These are phyloP conservation scores for Ginglymostoma cirratum DNA, from an alignment of 2,113 vertebrate species.

Conservation along the genomic window DNA sequence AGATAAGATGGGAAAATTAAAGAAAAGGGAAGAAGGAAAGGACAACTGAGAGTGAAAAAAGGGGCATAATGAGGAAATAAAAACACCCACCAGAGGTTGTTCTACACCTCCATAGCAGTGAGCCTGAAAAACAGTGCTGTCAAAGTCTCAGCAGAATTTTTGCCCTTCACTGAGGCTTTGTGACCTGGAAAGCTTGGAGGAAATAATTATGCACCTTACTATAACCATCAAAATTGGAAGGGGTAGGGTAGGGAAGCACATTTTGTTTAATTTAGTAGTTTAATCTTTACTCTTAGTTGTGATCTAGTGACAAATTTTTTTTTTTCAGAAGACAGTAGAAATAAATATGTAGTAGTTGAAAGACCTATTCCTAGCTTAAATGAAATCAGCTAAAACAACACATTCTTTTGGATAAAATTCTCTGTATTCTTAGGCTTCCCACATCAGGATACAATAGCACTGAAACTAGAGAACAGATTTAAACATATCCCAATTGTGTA, in stretches of 20 bases:
- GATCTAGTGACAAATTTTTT: background rate
- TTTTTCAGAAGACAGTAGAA: background rate
- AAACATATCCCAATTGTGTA: background rate
- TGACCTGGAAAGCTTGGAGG: background rate
- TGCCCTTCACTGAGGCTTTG: background rate
- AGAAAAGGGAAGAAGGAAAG: background rate
- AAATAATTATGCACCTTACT: background rate
- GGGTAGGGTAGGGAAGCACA: background rate
- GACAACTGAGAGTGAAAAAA: background rate
- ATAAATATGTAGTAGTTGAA: background rate
- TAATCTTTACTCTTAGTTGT: background rate
- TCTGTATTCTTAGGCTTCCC: background rate
- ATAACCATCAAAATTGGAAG: background rate
- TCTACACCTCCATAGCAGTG: background rate
- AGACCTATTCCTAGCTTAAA: background rate
- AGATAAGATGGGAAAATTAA: slow-evolving; percentile 39
- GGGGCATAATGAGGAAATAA: slow-evolving; percentile 19
- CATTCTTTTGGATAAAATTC: background rate
- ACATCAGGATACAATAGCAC: background rate
- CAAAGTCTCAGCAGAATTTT: background rate
- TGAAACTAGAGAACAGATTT: background rate
- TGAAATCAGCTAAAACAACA: background rate
- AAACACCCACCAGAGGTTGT: slow-evolving; percentile 44
- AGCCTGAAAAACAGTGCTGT: background rate
- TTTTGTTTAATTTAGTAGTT: background rate